Conservation (phyloP, 1,140 invertebrate species). For the Lordiphosa stackelbergi region DNA sequence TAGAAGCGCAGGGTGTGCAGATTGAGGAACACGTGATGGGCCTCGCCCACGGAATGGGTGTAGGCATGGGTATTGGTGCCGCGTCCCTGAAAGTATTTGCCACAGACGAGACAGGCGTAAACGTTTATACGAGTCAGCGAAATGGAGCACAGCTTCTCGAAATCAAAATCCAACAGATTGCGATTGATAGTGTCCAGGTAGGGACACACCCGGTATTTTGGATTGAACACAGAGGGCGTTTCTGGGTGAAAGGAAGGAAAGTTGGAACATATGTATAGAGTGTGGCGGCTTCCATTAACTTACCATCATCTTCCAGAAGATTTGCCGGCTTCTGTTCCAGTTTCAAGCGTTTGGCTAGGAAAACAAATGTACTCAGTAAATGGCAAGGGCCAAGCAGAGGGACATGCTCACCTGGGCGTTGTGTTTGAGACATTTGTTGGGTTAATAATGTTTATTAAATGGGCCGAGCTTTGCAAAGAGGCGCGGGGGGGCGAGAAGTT, state of each 20-base stretch:
- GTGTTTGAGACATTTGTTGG: conserved; percentile 35
- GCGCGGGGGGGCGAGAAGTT: no score
- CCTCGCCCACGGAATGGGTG: conserved; percentile 97
- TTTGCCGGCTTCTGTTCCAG: conserved; percentile 40
- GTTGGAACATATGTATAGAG: background rate
- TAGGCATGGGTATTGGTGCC: conserved; percentile 99
- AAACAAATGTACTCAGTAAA: background rate
- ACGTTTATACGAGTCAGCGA: conserved; percentile 99
- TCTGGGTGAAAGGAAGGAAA: conserved; percentile 18
- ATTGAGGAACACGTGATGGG: conserved; percentile 99
- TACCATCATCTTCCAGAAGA: conserved; percentile 53
- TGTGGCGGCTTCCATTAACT: background rate
- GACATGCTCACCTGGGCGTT: conserved; percentile 26
- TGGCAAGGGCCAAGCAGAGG: no score
- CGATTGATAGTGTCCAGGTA: conserved; percentile 98
- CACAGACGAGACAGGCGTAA: conserved; percentile 99
- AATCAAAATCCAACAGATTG: conserved; percentile 99
- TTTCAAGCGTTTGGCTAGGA: conserved; percentile 43
- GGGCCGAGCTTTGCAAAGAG: no score
- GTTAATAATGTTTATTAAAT: no score
- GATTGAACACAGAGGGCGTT: conserved; percentile 75
- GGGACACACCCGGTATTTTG: conserved; percentile 83
- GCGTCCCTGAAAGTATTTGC: conserved; percentile 99
- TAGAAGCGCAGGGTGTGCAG: conserved; percentile 98
- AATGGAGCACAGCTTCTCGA: conserved; percentile 99